A percentile compares a stretch with the other conserved stretches of the same genome.
phyloP scores from a whole-genome alignment of 2,797 vertebrate genomes.

The Molossus molossus region DNA sequence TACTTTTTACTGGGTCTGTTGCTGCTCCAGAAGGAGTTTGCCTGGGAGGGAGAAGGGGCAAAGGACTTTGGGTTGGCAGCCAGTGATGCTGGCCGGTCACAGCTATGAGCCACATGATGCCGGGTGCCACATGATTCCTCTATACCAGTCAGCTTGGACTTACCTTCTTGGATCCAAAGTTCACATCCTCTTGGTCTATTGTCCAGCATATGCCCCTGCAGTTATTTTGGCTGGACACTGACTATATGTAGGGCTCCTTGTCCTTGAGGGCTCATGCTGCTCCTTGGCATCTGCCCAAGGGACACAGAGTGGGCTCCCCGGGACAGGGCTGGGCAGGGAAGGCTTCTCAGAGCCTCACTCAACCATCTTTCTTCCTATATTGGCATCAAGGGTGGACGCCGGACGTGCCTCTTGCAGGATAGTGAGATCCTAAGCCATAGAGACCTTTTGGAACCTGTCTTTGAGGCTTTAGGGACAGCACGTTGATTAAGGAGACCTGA shows the following conservation, averaged over 20 bases:
- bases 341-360: not conserved
- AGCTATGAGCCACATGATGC: not conserved
- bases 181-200: not conserved
- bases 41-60: not conserved
- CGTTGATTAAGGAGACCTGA: constrained; percentile 77
- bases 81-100: not conserved
- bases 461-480: constrained; percentile 60
- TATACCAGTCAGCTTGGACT: not conserved
- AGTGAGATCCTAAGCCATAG: constrained; percentile 45
- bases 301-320: not conserved
- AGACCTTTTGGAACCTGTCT: constrained; percentile 65
- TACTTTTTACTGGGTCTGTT: not conserved
- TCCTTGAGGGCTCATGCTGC: not conserved
- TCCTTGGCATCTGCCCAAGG: not conserved
- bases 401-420: constrained; percentile 46
- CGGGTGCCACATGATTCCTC: not conserved
- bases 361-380: not conserved
- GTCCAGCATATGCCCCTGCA: not conserved
- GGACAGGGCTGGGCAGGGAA: not conserved
- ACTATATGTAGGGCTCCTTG: not conserved
- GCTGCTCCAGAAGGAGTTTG: not conserved
- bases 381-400: not conserved
- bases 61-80: not conserved
- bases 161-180: not conserved
- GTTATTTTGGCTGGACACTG: not conserved